These are phyloP conservation scores for Siderastrea radians DNA, from an alignment of 92 coral and sea anemone genomes.

Conservation along the genomic window DNA sequence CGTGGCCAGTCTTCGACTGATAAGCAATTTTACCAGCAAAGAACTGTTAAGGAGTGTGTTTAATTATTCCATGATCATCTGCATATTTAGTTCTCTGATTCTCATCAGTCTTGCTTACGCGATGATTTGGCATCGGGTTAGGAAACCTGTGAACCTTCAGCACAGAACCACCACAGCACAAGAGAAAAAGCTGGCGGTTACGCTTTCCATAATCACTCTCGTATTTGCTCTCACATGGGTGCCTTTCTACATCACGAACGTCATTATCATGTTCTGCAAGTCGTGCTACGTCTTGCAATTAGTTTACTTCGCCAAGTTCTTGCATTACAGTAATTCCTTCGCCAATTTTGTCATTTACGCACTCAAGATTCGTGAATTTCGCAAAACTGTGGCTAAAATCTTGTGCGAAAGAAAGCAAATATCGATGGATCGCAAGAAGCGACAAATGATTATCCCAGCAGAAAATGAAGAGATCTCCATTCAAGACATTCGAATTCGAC, in stretches of 20 bases:
- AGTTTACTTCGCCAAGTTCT: constrained; percentile 78
- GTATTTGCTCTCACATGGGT: constrained; percentile 85
- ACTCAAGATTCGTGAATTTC: constrained; percentile 86
- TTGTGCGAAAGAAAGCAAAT: constrained; percentile 41
- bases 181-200: constrained; percentile 83
- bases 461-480: constrained; percentile 10
- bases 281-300: constrained; percentile 61
- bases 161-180: constrained; percentile 79
- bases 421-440: constrained; percentile 2
- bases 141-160: constrained; percentile 60
- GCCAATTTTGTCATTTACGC: constrained; percentile 88
- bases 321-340: constrained; percentile 85
- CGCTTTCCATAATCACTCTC: constrained; percentile 78
- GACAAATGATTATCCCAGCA: background rate
- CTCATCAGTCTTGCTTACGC: constrained; percentile 73
- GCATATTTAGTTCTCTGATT: constrained; percentile 66
- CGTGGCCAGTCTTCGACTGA: constrained; percentile 68
- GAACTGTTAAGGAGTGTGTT: constrained; percentile 37
- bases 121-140: constrained; percentile 82
- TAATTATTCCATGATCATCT: constrained; percentile 72
- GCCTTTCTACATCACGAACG: constrained; percentile 85
- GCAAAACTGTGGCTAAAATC: constrained; percentile 66
- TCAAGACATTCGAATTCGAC: constrained; percentile 13
- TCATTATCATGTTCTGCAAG: constrained; percentile 70
- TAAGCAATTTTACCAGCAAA: constrained; percentile 56